Evolutionary conservation across 2,888 invertebrate species (phyloP), one percentile per base, ranked within the genome.

Genomic region (Augiades crinisus): DNA sequence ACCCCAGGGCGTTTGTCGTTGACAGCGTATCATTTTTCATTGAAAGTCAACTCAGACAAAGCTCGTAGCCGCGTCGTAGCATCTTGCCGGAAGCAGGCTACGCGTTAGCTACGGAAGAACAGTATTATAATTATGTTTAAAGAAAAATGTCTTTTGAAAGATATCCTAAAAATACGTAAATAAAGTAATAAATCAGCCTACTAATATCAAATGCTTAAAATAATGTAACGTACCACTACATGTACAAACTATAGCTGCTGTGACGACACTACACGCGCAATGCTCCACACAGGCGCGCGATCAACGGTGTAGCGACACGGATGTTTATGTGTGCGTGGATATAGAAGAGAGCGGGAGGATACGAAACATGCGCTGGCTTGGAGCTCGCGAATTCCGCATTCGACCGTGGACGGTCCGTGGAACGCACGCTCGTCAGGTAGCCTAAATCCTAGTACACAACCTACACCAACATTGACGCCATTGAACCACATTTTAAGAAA

Each of bases 401-500:
- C 85, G 78, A 69, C 75, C 77, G 75, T 69, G 70, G 79, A 76
- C 77, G 72, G 81, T 70, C 78, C 74, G 69, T 65, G 70, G 78
- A 69, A 78, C 64, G 78, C 71, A 72, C 77, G 81, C 68, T 67
- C 69, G 70, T 67, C 65, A 50, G 57, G 63, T 62, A 64, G 63
- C 62, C 57, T 57, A 64, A 63, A 65, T 64, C 65, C 71, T 19
- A 69, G 72, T 76, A 68, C 85, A 75, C 78, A 89, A 89, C 89
- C 89, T 89, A 89, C 87, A 74, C 72, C 88, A 89, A 89, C 88
- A 89, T 74, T 75, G 72, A 78, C 81, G 72, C 73, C 75, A 81
- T 88, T 89, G 82, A 68, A 73, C 80, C 74, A 64, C 65, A 65
- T 62, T 30, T 67, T 64, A 63, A 63, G 60, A 68, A 45, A 62